These are phyloP conservation scores for Nymphalis c-album DNA, from an alignment of 2,888 invertebrate genomes.

Conservation along the genomic window DNA sequence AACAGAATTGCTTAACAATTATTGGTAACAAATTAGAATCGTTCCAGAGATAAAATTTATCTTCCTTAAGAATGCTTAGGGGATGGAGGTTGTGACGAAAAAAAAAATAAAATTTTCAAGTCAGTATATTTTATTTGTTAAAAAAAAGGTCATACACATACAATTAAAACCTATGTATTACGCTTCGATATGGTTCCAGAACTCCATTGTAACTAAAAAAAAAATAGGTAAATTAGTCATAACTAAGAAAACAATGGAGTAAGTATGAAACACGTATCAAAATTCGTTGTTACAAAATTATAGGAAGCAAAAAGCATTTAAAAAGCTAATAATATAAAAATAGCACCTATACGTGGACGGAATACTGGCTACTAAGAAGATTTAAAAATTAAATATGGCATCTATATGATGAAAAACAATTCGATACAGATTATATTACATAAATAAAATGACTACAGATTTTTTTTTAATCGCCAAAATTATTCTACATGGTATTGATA, in stretches of 20 bases:
- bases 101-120: constrained; percentile 57
- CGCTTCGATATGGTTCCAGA: constrained; percentile 76
- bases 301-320: constrained; percentile 43
- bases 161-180: constrained; percentile 36
- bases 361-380: constrained; percentile 53
- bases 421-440: constrained; percentile 19
- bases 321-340: constrained; percentile 44
- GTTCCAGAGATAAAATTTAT: too few relatives aligned
- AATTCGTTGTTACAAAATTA: constrained; percentile 66
- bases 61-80: too few relatives aligned
- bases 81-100: not conserved
- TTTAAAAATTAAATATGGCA: constrained; percentile 67
- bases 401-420: constrained; percentile 47
- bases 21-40: too few relatives aligned
- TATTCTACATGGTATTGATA: too few relatives aligned
- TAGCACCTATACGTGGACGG: constrained; percentile 72
- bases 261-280: constrained; percentile 77
- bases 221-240: constrained; percentile 49
- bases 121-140: constrained; percentile 81
- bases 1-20: too few relatives aligned
- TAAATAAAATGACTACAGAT: constrained; percentile 33
- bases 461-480: not conserved
- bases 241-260: constrained; percentile 65
- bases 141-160: constrained; percentile 64
- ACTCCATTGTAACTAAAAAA: constrained; percentile 72